A percentile compares a stretch with the other conserved stretches of the same genome.
Evolutionary conservation across 37 sponge, comb jelly and placozoan species (phyloP).

Genomic region (Theonella swinhoei): DNA sequence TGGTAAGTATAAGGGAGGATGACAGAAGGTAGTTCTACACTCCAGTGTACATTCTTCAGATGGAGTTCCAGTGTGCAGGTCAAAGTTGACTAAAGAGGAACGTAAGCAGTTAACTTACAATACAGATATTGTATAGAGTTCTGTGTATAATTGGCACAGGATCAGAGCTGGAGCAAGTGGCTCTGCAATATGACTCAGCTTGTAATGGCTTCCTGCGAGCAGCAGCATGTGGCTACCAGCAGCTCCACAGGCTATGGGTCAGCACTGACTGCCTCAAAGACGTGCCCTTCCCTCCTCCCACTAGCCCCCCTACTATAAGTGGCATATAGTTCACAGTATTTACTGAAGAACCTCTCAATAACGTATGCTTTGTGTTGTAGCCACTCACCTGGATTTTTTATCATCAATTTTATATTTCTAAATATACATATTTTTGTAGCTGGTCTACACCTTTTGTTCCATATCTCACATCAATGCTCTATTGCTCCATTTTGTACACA

Average conservation of each 20-base stretch:
- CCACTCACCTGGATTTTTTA: too few species aligned
- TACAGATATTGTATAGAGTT: not conserved
- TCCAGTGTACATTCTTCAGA: too few species aligned
- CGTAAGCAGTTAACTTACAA: not conserved
- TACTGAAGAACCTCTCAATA: too few species aligned
- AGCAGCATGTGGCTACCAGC: constrained; percentile 5
- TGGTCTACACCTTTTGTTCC: too few species aligned
- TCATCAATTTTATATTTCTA: too few species aligned
- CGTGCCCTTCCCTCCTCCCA: not conserved
- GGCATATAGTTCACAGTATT: too few species aligned
- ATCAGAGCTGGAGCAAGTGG: not conserved
- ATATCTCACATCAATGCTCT: too few species aligned
- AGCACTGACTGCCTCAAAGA: not conserved
- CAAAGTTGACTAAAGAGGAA: not conserved
- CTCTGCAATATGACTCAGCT: not conserved
- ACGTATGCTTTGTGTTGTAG: too few species aligned
- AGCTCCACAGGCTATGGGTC: not conserved
- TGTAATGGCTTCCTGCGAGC: constrained; percentile 11
- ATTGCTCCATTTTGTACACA: too few species aligned
- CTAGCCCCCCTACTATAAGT: not conserved
- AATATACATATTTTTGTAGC: not conserved
- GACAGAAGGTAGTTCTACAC: too few species aligned
- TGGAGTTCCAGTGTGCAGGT: too few species aligned
- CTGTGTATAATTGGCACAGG: not conserved
- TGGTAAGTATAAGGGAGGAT: too few species aligned